Evolutionary conservation across 35 echinoderm and acorn worm genomes (phyloP).

Genomic region (Anneissia japonica): DNA sequence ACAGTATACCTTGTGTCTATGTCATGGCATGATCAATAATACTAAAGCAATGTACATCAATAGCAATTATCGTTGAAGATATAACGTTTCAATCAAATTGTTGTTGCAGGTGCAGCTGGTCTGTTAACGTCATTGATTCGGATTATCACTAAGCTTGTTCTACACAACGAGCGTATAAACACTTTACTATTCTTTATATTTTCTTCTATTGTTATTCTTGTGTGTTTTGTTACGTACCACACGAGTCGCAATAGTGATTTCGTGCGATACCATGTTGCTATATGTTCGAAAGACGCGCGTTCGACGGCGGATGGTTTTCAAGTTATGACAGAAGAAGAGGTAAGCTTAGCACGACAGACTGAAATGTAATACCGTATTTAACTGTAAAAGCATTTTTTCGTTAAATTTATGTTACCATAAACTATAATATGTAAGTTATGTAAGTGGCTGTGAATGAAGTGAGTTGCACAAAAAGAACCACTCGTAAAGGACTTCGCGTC

Average conservation of each 20-base stretch:
- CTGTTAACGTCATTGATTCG: constrained; percentile 65
- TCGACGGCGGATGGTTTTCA: background rate
- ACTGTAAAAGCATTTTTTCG: too few relatives aligned
- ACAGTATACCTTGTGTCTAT: too few relatives aligned
- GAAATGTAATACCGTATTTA: too few relatives aligned
- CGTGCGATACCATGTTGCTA: constrained; percentile 34
- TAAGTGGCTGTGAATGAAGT: too few relatives aligned
- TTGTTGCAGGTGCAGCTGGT: constrained; percentile 52
- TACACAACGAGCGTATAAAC: constrained; percentile 55
- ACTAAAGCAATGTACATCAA: too few relatives aligned
- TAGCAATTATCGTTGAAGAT: too few relatives aligned
- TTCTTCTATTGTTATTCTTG: constrained; percentile 35
- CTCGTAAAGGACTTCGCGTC: too few relatives aligned
- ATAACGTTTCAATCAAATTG: too few relatives aligned
- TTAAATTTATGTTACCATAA: too few relatives aligned
- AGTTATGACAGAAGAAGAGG: background rate
- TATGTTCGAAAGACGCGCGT: constrained; percentile 10
- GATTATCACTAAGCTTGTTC: constrained; percentile 59
- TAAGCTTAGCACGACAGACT: background rate
- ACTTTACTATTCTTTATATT: constrained; percentile 60
- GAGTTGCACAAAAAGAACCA: too few relatives aligned
- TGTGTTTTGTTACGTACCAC: constrained; percentile 53
- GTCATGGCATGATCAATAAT: too few relatives aligned
- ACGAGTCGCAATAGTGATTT: constrained; percentile 31
- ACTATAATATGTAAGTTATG: too few relatives aligned